Evolutionary conservation across 2,888 invertebrate species (phyloP).

Genomic region (Drosophila nigritarsus): DNA sequence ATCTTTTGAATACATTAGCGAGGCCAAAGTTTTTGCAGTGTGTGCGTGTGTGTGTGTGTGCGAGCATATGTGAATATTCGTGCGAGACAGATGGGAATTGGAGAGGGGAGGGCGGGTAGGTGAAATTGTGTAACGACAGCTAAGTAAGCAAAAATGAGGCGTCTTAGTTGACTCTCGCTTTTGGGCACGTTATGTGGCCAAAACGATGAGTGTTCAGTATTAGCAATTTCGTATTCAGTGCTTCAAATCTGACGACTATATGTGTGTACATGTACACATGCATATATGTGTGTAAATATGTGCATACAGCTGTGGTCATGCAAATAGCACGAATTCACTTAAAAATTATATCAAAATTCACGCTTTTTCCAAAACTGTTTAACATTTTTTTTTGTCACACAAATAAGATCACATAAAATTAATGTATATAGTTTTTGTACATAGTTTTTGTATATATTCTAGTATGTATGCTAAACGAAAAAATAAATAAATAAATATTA

Average conservation of each 20-base stretch:
- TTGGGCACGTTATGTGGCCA: constrained; percentile 27
- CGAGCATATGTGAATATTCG: constrained; percentile 12
- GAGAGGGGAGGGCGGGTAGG: constrained; percentile 2
- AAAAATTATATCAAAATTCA: background rate
- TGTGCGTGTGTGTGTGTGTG: constrained; percentile 1
- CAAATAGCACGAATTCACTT: background rate
- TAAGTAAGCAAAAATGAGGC: constrained; percentile 49
- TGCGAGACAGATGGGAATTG: background rate
- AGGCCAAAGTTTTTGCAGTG: constrained; percentile 18
- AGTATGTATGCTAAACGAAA: no score
- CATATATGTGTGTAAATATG: background rate
- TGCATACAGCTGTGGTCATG: background rate
- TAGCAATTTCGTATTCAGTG: constrained; percentile 31
- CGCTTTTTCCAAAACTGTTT: no score
- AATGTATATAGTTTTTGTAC: no score
- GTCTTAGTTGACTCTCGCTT: constrained; percentile 14
- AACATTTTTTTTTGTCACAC: no score
- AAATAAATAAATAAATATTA: no score
- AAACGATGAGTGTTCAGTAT: constrained; percentile 41
- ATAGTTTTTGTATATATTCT: no score
- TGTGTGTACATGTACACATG: background rate
- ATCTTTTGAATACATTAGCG: constrained; percentile 53
- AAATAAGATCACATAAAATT: no score
- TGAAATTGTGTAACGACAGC: constrained; percentile 58
- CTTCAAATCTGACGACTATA: constrained; percentile 22